A percentile compares a stretch with the other conserved stretches of the same genome.
These are phyloP conservation scores for Acanthochromis polyacanthus DNA, from an alignment of 2,113 vertebrate species.

Conservation along the genomic window DNA sequence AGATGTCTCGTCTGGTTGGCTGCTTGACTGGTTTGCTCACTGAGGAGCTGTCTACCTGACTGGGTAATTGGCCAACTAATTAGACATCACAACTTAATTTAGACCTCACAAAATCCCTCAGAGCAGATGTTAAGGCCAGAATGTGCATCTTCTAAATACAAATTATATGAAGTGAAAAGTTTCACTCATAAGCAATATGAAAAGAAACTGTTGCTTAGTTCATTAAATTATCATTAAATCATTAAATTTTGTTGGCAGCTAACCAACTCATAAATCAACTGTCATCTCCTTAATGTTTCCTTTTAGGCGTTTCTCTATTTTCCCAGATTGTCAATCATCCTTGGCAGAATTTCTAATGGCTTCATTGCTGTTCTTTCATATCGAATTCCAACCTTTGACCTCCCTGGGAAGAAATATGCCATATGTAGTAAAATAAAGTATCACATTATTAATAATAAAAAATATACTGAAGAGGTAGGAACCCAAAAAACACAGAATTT, in stretches of 20 bases:
- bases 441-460: constrained; percentile 11
- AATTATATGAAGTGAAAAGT: too few species aligned
- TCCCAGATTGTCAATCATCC: background rate
- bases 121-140: background rate
- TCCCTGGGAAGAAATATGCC: background rate
- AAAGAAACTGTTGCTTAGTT: too few species aligned
- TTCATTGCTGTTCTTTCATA: background rate
- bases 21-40: constrained; percentile 11
- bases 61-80: constrained; percentile 2
- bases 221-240: too few species aligned
- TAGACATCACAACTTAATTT: background rate
- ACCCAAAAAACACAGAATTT: constrained; percentile 14
- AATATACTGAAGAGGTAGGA: background rate
- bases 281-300: background rate
- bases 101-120: background rate
- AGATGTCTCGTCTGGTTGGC: constrained; percentile 29
- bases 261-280: background rate
- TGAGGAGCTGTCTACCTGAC: background rate
- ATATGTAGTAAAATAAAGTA: constrained; percentile 18
- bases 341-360: background rate
- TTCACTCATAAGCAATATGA: too few species aligned
- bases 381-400: constrained; percentile 28
- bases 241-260: too few species aligned
- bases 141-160: too few species aligned
- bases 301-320: background rate